Evolutionary conservation across 1,140 invertebrate genomes (phyloP).

Genomic region (Drosophila jambulina): DNA sequence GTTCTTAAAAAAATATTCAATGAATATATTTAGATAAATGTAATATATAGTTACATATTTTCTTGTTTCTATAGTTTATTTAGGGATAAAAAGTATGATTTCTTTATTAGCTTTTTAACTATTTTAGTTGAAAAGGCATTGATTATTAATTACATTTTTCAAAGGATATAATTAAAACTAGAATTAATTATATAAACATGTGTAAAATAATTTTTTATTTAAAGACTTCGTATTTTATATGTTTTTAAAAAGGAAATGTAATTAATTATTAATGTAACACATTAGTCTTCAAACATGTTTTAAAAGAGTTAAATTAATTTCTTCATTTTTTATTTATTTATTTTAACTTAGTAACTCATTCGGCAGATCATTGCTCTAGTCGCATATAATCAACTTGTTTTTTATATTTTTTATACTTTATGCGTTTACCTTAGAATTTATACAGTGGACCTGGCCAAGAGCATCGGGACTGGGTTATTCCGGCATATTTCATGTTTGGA

Average conservation of each 20-base stretch:
- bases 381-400: not conserved
- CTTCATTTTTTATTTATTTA: not conserved
- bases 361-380: constrained; percentile 6
- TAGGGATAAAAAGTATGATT: not conserved
- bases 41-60: not conserved
- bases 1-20: not conserved
- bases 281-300: not conserved
- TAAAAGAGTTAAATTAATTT: not conserved
- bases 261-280: not conserved
- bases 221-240: too few relatives aligned
- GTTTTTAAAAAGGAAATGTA: too few relatives aligned
- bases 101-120: not conserved
- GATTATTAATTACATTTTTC: not conserved
- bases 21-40: not conserved
- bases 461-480: constrained; percentile 54
- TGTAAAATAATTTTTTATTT: too few relatives aligned
- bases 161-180: not conserved
- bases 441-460: constrained; percentile 44
- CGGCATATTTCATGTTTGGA: constrained; percentile 76
- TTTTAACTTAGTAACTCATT: not conserved
- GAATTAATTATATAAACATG: not conserved
- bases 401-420: constrained; percentile 38
- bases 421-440: constrained; percentile 77
- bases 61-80: not conserved
- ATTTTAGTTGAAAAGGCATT: not conserved